phyloP scores from a whole-genome alignment of 2,888 invertebrate genomes.

The Chaitophorus viminalis region DNA sequence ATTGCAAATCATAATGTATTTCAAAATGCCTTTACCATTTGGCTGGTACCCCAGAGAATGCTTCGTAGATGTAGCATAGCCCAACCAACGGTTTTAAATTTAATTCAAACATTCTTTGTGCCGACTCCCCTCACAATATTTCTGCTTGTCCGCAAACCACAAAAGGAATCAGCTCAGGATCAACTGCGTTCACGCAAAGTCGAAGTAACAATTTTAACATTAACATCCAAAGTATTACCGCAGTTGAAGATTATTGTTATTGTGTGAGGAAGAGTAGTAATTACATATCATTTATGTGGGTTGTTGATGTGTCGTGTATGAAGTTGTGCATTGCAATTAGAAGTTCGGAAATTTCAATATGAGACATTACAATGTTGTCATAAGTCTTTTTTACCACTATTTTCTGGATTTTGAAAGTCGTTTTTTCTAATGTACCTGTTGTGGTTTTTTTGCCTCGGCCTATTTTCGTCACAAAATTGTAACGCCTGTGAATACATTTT shows the following conservation, averaged over 20 bases:
- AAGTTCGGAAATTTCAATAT: neutral
- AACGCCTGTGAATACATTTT: slow-evolving; percentile 27
- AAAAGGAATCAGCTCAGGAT: slow-evolving; percentile 17
- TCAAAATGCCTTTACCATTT: neutral
- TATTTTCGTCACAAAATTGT: no score
- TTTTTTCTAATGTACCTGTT: slow-evolving; percentile 13
- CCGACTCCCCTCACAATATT: neutral
- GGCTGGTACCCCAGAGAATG: neutral
- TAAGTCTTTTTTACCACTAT: neutral
- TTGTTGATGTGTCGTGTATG: no score
- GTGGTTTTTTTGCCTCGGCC: neutral
- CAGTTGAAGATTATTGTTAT: neutral
- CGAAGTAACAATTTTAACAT: neutral
- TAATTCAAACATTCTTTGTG: slow-evolving; percentile 25
- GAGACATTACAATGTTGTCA: neutral
- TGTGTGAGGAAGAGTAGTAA: neutral
- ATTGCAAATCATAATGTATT: slow-evolving; percentile 14
- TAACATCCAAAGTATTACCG: neutral
- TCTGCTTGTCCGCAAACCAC: slow-evolving; percentile 14
- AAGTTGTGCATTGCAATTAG: neutral
- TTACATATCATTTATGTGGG: neutral
- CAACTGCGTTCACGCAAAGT: neutral
- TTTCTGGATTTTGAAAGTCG: neutral
- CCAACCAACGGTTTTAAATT: slow-evolving; percentile 14
- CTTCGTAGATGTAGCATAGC: neutral